Conservation (phyloP, 2,797 vertebrate species). For the Lutjanus campechanus region DNA sequence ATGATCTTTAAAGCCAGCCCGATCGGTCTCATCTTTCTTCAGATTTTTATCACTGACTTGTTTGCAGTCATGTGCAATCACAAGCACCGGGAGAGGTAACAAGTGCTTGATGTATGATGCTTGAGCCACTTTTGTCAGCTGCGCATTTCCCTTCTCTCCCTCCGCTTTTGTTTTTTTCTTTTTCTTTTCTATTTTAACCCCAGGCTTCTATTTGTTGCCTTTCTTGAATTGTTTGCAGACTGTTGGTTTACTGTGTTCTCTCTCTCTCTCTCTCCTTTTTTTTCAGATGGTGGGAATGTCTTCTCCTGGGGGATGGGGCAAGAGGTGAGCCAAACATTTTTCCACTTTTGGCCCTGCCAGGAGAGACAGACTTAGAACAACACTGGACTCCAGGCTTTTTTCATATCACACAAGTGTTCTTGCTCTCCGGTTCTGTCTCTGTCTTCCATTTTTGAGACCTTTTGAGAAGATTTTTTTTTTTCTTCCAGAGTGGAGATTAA, state of each 20-base stretch:
- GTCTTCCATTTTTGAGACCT: slow-evolving; percentile 59
- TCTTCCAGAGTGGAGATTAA: slow-evolving; percentile 81
- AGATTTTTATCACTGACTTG: slow-evolving; percentile 96
- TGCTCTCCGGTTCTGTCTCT: slow-evolving; percentile 16
- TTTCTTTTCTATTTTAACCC: slow-evolving; percentile 79
- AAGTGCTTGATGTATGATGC: slow-evolving; percentile 96
- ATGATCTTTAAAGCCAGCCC: slow-evolving; percentile 93
- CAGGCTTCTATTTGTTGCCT: slow-evolving; percentile 80
- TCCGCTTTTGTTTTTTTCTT: slow-evolving; percentile 55
- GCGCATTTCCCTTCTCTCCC: slow-evolving; percentile 79
- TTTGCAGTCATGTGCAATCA: slow-evolving; percentile 96
- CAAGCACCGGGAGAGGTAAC: slow-evolving; percentile 92
- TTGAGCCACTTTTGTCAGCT: slow-evolving; percentile 93
- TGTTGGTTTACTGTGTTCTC: slow-evolving; percentile 74
- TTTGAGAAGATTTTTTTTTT: slow-evolving; percentile 64
- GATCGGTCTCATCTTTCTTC: slow-evolving; percentile 97
- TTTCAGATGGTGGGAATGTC: slow-evolving; percentile 85
- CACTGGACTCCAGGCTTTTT: slow-evolving; percentile 67
- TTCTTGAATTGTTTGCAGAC: slow-evolving; percentile 80
- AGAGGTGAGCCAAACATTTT: slow-evolving; percentile 82
- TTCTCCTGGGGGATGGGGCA: slow-evolving; percentile 82
- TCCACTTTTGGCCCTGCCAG: slow-evolving; percentile 78
- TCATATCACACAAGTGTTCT: slow-evolving; percentile 48
- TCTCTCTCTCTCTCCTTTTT: slow-evolving; percentile 31
- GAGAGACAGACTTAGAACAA: slow-evolving; percentile 80